Evolutionary conservation across 2,113 vertebrate genomes (phyloP).

Genomic region (Lampris megalopsis): DNA sequence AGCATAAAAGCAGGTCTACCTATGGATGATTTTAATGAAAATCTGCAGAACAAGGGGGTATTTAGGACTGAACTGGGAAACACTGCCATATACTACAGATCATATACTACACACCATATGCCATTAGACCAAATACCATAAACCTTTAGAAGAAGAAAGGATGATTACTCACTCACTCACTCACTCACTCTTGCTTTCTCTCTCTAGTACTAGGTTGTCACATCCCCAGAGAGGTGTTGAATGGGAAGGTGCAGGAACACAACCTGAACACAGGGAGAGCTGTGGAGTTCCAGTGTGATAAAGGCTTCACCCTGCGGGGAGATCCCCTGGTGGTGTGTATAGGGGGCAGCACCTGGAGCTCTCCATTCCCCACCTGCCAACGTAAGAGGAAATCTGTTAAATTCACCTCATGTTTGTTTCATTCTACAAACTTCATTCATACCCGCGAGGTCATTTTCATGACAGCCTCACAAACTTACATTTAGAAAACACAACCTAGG

Average conservation of each 20-base stretch:
- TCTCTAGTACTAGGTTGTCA: constrained; percentile 77
- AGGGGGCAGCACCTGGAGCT: constrained; percentile 87
- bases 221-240: constrained; percentile 77
- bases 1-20: too few relatives aligned
- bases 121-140: too few relatives aligned
- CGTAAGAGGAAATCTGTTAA: constrained; percentile 79
- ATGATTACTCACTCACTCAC: not conserved
- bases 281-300: constrained; percentile 86
- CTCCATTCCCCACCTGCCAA: constrained; percentile 88
- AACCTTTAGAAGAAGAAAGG: too few relatives aligned
- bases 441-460: too few relatives aligned
- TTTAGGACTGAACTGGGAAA: too few relatives aligned
- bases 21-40: too few relatives aligned
- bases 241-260: constrained; percentile 86
- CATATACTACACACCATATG: too few relatives aligned
- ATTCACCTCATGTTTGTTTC: not conserved
- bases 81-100: too few relatives aligned
- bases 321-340: constrained; percentile 84
- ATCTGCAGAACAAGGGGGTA: too few relatives aligned
- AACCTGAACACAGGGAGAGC: constrained; percentile 83
- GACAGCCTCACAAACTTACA: too few relatives aligned
- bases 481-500: too few relatives aligned
- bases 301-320: constrained; percentile 89
- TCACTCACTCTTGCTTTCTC: not conserved
- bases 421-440: not conserved